Evolutionary conservation across 2,113 vertebrate species (phyloP).

Genomic region (Passer domesticus): DNA sequence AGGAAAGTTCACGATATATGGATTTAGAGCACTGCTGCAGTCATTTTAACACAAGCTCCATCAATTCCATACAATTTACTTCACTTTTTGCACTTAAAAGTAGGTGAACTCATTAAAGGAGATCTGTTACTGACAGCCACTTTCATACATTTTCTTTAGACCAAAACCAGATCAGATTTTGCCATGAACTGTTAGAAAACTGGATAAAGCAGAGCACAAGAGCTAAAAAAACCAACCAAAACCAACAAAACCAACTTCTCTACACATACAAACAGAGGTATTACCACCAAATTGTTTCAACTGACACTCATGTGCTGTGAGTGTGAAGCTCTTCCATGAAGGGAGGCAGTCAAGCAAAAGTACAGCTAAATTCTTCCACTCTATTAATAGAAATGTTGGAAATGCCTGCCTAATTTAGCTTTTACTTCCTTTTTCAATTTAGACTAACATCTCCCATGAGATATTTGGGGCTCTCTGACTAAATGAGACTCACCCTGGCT

Average conservation of each 20-base stretch:
- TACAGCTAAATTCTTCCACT: slow-evolving; percentile 27
- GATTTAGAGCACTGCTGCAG: neutral
- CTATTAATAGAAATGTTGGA: slow-evolving; percentile 43
- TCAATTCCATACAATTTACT: neutral
- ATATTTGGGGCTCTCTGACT: neutral
- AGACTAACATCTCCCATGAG: slow-evolving; percentile 11
- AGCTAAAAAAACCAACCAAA: neutral
- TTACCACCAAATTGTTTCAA: neutral
- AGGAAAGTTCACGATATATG: neutral
- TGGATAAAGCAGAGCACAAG: neutral
- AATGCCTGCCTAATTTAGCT: slow-evolving; percentile 53
- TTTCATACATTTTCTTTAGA: neutral
- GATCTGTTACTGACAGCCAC: neutral
- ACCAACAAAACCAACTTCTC: neutral
- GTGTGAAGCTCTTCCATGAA: neutral
- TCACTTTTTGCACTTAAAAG: neutral
- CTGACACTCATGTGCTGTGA: neutral
- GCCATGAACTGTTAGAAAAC: neutral
- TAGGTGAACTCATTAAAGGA: neutral
- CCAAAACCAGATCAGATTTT: neutral
- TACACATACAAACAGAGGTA: neutral
- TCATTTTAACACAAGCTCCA: neutral
- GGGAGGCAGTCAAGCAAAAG: neutral
- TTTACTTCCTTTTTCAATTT: slow-evolving; percentile 45
- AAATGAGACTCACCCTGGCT: neutral